These are phyloP conservation scores for Antechinus stuartii DNA, from an alignment of 2,113 vertebrate genomes.

Conservation along the genomic window DNA sequence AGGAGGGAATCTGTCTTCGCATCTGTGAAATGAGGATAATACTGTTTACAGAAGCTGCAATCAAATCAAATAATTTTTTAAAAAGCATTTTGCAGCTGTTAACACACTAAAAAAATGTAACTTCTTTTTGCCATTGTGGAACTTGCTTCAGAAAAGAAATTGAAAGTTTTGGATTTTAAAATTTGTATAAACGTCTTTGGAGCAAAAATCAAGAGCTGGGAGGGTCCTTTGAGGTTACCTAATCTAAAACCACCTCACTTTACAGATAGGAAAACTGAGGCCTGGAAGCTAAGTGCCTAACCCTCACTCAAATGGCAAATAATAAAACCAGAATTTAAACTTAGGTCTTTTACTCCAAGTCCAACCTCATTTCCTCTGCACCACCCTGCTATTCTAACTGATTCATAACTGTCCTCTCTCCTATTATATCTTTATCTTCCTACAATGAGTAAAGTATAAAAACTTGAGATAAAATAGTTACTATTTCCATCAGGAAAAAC, in stretches of 20 bases:
- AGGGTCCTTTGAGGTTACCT: neutral
- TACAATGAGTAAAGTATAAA: conserved; percentile 32
- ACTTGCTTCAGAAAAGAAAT: neutral
- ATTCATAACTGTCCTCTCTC: neutral
- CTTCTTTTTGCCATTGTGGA: neutral
- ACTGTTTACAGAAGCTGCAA: neutral
- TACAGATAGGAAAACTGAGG: neutral
- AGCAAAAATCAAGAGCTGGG: neutral
- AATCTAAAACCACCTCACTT: neutral
- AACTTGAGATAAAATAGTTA: neutral
- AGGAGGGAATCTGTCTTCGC: neutral
- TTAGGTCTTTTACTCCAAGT: neutral
- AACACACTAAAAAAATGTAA: neutral
- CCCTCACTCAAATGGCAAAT: neutral
- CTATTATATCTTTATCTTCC: conserved; percentile 6
- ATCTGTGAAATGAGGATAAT: conserved; percentile 4
- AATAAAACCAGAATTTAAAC: neutral
- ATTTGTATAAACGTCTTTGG: neutral
- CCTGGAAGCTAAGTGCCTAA: neutral
- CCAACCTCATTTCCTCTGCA: neutral
- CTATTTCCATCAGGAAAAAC: neutral
- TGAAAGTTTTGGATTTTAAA: neutral
- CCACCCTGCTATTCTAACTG: neutral
- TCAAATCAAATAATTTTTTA: neutral
- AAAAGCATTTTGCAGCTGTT: neutral